phyloP scores from a whole-genome alignment of 2,113 vertebrate species.

The Crotalus tigris region DNA sequence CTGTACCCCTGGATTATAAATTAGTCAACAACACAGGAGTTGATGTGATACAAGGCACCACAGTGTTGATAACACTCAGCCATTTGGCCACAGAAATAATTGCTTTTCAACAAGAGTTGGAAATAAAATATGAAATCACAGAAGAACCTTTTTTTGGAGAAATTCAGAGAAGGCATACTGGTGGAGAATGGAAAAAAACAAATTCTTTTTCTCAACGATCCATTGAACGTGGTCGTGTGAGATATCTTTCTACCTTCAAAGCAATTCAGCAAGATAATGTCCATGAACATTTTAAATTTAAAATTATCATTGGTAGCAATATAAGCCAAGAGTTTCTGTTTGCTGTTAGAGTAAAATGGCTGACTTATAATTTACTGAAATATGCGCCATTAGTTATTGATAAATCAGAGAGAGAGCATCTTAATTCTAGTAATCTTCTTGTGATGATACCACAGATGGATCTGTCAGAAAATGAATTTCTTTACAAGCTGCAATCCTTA shows the following conservation, averaged over 20 bases:
- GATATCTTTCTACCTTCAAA: conserved; percentile 78
- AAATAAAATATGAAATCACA: conserved; percentile 75
- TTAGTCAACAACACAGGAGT: conserved; percentile 78
- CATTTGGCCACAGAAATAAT: conserved; percentile 82
- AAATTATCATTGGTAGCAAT: conserved; percentile 74
- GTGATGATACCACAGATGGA: conserved; percentile 64
- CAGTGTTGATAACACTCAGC: conserved; percentile 68
- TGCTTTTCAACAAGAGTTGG: conserved; percentile 69
- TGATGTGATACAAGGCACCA: conserved; percentile 73
- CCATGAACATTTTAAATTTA: conserved; percentile 82
- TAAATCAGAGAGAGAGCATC: conserved; percentile 72
- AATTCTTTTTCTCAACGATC: conserved; percentile 79
- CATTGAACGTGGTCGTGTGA: conserved; percentile 71
- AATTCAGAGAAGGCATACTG: conserved; percentile 75
- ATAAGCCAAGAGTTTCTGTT: conserved; percentile 75
- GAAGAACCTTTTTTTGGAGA: conserved; percentile 78
- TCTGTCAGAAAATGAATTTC: conserved; percentile 72
- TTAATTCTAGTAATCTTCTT: conserved; percentile 76
- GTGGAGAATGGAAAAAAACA: conserved; percentile 77
- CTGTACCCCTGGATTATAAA: conserved; percentile 77
- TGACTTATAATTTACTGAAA: conserved; percentile 75
- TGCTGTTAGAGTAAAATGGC: conserved; percentile 77
- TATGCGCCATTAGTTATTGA: conserved; percentile 73
- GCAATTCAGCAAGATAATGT: conserved; percentile 73
- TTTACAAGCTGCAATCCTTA: conserved; percentile 77